Evolutionary conservation across 2,797 vertebrate species (phyloP).

Genomic region (Gallirallus australis): DNA sequence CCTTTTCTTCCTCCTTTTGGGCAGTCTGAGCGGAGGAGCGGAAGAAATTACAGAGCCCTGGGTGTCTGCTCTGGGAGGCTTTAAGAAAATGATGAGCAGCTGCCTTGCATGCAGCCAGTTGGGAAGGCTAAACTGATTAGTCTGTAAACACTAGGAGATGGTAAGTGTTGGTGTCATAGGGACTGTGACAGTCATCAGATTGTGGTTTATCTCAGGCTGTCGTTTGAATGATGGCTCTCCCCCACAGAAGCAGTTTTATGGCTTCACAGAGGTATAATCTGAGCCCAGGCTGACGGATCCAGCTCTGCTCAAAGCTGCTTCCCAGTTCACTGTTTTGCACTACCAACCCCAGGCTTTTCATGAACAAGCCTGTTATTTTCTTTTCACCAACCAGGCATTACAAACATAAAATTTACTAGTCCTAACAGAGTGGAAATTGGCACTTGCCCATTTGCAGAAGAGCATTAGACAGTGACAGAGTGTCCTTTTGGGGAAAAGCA

Average conservation of each 20-base stretch:
- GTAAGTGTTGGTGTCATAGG: conserved; percentile 69
- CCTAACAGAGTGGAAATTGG: conserved; percentile 37
- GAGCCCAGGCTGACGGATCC: not conserved
- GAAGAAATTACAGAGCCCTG: conserved; percentile 71
- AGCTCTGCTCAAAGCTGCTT: conserved; percentile 22
- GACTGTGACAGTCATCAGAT: conserved; percentile 72
- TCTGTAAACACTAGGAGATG: conserved; percentile 76
- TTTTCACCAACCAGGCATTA: conserved; percentile 44
- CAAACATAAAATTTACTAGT: conserved; percentile 22
- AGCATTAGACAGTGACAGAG: not conserved
- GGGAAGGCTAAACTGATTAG: conserved; percentile 85
- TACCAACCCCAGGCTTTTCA: not conserved
- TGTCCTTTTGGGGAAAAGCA: rapidly evolving
- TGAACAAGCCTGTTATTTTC: conserved; percentile 35
- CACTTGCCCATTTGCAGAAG: not conserved
- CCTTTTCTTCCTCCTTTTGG: not conserved
- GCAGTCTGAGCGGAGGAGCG: not conserved
- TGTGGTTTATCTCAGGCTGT: conserved; percentile 68
- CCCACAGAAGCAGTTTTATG: conserved; percentile 45
- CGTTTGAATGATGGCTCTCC: conserved; percentile 66
- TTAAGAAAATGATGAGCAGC: conserved; percentile 82
- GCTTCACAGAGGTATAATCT: conserved; percentile 55
- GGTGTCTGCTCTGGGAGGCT: conserved; percentile 76
- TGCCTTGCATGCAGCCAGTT: conserved; percentile 74
- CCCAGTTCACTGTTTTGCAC: not conserved